Conservation (phyloP, 2,113 vertebrate species). For the Glaucomys volans region DNA sequence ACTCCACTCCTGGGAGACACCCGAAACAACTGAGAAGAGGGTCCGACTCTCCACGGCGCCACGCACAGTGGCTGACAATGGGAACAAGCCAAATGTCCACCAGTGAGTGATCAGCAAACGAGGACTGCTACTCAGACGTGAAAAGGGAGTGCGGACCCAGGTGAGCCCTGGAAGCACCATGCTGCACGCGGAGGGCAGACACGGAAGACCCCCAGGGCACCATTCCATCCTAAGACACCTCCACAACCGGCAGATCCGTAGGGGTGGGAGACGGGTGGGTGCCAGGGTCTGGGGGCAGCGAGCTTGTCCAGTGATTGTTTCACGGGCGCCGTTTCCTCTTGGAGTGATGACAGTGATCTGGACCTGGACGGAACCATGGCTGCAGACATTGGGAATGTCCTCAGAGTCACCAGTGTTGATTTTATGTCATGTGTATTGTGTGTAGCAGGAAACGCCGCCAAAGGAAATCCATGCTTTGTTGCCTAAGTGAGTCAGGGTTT, state of each 20-base stretch:
- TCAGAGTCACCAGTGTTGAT: neutral
- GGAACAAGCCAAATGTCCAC: neutral
- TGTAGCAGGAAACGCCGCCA: neutral
- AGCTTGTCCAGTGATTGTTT: neutral
- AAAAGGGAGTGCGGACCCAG: neutral
- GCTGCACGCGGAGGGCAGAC: neutral
- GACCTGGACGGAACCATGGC: neutral
- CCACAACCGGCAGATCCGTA: neutral
- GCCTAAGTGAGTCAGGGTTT: neutral
- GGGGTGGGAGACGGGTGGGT: neutral
- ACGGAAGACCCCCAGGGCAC: neutral
- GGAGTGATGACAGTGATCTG: neutral
- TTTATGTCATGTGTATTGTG: neutral
- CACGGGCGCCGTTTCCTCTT: neutral
- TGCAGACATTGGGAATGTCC: neutral
- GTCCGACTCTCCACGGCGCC: neutral
- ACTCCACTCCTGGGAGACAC: neutral
- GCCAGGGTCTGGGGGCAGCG: neutral
- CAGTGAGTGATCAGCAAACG: too few relatives aligned
- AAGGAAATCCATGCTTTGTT: neutral
- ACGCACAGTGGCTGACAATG: neutral
- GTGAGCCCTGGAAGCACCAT: neutral
- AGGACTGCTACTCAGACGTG: too few relatives aligned
- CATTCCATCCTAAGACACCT: neutral
- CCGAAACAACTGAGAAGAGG: neutral